A percentile compares a stretch with the other conserved stretches of the same genome.
These are phyloP conservation scores for Numida meleagris DNA, from an alignment of 2,113 vertebrate genomes.

Conservation along the genomic window DNA sequence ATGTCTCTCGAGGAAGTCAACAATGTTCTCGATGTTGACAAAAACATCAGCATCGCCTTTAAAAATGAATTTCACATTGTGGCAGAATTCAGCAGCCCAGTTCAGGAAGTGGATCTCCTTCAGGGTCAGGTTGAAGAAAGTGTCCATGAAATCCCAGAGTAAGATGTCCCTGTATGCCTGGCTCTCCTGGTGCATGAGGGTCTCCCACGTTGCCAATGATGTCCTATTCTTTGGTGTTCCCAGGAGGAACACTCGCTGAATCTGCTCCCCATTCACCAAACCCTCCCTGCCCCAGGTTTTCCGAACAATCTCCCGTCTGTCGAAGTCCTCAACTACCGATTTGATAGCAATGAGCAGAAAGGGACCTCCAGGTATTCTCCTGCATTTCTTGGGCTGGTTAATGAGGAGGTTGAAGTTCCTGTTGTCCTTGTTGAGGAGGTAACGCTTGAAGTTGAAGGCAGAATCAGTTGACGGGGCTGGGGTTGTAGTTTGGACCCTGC, in stretches of 20 bases:
- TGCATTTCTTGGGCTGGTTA: conserved; percentile 92
- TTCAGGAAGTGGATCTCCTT: conserved; percentile 96
- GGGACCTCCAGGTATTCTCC: conserved; percentile 44
- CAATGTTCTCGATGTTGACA: conserved; percentile 92
- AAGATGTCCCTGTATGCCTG: conserved; percentile 85
- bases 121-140: conserved; percentile 97
- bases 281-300: conserved; percentile 93
- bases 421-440: conserved; percentile 90
- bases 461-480: conserved; percentile 25
- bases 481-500: conserved; percentile 3
- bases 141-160: conserved; percentile 96
- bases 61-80: conserved; percentile 88
- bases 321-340: conserved; percentile 89
- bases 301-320: conserved; percentile 94
- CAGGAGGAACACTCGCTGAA: conserved; percentile 89
- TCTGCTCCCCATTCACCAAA: conserved; percentile 73
- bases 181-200: conserved; percentile 89
- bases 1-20: conserved; percentile 85
- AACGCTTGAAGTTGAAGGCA: conserved; percentile 88
- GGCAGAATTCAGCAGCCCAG: conserved; percentile 90
- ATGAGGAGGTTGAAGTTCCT: conserved; percentile 89
- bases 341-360: conserved; percentile 94
- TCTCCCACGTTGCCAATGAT: conserved; percentile 84
- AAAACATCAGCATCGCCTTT: conserved; percentile 95
- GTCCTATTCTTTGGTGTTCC: conserved; percentile 85